These are phyloP conservation scores for Syrrhaptes paradoxus DNA, from an alignment of 2,113 vertebrate genomes.

Conservation along the genomic window DNA sequence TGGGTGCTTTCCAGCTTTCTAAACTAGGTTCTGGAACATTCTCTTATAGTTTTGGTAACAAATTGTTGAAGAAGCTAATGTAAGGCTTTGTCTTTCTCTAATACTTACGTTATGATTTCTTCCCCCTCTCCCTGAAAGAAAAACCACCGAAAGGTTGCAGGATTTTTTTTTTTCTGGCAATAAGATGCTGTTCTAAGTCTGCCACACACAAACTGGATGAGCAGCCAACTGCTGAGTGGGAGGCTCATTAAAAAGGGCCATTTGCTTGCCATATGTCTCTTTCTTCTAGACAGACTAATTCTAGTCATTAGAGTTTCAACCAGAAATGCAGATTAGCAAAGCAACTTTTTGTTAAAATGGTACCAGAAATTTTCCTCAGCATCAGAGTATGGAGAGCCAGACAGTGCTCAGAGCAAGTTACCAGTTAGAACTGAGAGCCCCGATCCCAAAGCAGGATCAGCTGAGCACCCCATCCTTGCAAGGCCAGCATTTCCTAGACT, in stretches of 20 bases:
- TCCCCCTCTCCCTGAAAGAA: not conserved
- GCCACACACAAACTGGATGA: conserved; percentile 64
- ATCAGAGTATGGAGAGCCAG: not conserved
- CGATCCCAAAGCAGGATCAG: accelerated
- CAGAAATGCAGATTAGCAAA: conserved; percentile 37
- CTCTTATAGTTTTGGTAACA: not conserved
- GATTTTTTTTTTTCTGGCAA: not conserved
- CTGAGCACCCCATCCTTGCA: not conserved
- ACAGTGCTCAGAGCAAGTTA: not conserved
- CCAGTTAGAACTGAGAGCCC: accelerated
- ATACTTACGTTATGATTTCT: not conserved
- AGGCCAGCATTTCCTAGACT: not conserved
- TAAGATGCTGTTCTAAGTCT: conserved; percentile 9
- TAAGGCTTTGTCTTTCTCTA: not conserved
- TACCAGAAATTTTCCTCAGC: conserved; percentile 16
- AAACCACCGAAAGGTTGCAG: conserved; percentile 19
- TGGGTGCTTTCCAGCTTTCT: not conserved
- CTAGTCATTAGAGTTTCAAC: conserved; percentile 28
- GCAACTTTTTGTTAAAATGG: not conserved
- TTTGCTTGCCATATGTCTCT: conserved; percentile 68
- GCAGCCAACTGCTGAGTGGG: conserved; percentile 64
- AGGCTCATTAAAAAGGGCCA: conserved; percentile 60
- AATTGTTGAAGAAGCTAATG: not conserved
- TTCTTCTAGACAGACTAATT: conserved; percentile 53
- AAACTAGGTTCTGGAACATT: not conserved